Evolutionary conservation across 2,888 invertebrate genomes (phyloP).

Genomic region (Pandemis heparana): DNA sequence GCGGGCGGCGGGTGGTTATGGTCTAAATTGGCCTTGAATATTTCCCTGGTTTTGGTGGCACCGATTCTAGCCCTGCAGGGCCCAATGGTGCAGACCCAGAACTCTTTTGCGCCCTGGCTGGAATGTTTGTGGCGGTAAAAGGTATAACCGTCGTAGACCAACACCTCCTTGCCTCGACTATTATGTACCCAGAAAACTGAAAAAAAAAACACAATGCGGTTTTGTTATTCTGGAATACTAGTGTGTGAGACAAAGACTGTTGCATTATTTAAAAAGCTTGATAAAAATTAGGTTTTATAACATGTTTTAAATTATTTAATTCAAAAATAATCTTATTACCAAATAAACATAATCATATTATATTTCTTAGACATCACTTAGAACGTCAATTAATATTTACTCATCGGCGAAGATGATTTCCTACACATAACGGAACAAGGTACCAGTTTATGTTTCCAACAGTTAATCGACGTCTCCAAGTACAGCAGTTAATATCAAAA

Average conservation of each 20-base stretch:
- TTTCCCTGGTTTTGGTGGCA: conserved; percentile 41
- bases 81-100: conserved; percentile 45
- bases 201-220: conserved; percentile 4
- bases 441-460: too few relatives aligned
- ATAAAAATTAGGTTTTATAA: too few relatives aligned
- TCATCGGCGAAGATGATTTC: too few relatives aligned
- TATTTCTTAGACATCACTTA: too few relatives aligned
- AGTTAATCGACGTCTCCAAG: too few relatives aligned
- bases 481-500: too few relatives aligned
- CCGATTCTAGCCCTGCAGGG: conserved; percentile 51
- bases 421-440: too few relatives aligned
- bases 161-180: conserved; percentile 31
- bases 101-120: conserved; percentile 34
- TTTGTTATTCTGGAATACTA: background rate
- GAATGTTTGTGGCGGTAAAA: conserved; percentile 36
- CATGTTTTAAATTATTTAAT: too few relatives aligned
- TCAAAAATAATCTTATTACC: too few relatives aligned
- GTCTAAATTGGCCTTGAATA: conserved; percentile 6
- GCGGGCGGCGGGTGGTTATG: conserved; percentile 33
- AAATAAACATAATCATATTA: too few relatives aligned
- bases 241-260: background rate
- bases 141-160: conserved; percentile 44
- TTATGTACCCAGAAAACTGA: conserved; percentile 28
- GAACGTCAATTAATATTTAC: too few relatives aligned
- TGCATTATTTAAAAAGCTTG: too few relatives aligned